Percentiles rank a stretch among this genome's conserved stretches.
phyloP scores from a whole-genome alignment of 2,888 invertebrate genomes.

The Latrodectus hesperus region DNA sequence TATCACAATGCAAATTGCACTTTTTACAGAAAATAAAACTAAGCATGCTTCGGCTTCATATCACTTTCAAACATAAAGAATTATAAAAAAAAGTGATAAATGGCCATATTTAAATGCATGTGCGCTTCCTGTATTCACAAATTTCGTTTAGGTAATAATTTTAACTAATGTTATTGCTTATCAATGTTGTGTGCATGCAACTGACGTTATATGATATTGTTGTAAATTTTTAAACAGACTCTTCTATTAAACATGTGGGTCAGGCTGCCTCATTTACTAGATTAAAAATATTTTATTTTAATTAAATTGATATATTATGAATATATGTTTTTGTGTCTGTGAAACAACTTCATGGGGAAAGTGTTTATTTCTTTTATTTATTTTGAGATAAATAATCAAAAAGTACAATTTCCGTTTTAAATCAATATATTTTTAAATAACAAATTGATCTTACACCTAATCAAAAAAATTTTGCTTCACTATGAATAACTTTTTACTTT shows the following conservation, averaged over 20 bases:
- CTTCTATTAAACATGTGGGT: conserved; percentile 40
- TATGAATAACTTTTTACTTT: too few relatives aligned
- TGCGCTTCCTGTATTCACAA: conserved; percentile 43
- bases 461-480: too few relatives aligned
- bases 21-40: conserved; percentile 38
- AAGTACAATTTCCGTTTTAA: too few relatives aligned
- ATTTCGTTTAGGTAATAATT: conserved; percentile 30
- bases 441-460: too few relatives aligned
- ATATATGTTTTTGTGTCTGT: too few relatives aligned
- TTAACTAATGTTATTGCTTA: conserved; percentile 32
- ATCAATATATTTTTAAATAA: too few relatives aligned
- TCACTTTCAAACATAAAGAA: conserved; percentile 25
- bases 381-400: too few relatives aligned
- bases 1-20: conserved; percentile 67
- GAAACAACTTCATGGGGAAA: too few relatives aligned
- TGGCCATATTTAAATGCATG: conserved; percentile 54
- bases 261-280: conserved; percentile 43
- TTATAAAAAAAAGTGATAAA: conserved; percentile 16
- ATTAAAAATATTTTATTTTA: conserved; percentile 15
- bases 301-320: too few relatives aligned
- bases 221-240: conserved; percentile 26
- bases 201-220: conserved; percentile 43
- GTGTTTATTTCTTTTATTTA: too few relatives aligned
- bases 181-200: conserved; percentile 67
- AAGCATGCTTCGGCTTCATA: conserved; percentile 65